Percentiles rank a stretch among this genome's conserved stretches.
phyloP scores from a whole-genome alignment of 1,140 invertebrate genomes.

The Aplysia californica region DNA sequence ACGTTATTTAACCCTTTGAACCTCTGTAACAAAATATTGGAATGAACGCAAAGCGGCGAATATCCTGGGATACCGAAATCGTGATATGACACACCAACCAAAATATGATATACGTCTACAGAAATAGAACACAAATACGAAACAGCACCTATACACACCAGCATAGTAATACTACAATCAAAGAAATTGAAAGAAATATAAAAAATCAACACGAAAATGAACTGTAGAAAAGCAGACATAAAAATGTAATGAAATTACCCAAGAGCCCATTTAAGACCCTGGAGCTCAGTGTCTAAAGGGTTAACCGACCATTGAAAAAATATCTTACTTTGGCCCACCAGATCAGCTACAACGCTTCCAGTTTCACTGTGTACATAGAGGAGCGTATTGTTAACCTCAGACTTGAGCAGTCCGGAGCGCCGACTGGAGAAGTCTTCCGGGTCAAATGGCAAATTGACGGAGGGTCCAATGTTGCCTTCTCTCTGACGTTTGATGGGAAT shows the following conservation, averaged over 20 bases:
- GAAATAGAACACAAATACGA: too few relatives aligned
- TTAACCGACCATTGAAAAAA: neutral
- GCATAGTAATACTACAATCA: neutral
- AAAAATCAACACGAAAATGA: neutral
- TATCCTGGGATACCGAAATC: too few relatives aligned
- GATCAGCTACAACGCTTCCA: neutral
- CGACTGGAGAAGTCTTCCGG: neutral
- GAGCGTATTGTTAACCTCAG: neutral
- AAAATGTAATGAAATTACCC: neutral
- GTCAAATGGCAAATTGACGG: neutral
- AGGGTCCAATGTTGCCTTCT: neutral
- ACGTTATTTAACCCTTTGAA: too few relatives aligned
- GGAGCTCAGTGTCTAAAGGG: neutral
- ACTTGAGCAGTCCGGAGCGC: neutral
- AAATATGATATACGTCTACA: too few relatives aligned
- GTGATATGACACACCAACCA: too few relatives aligned
- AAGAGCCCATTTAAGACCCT: neutral
- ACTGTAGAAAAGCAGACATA: neutral
- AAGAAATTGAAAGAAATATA: neutral
- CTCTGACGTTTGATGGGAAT: neutral
- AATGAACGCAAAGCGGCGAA: too few relatives aligned
- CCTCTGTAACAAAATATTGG: too few relatives aligned
- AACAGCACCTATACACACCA: too few relatives aligned
- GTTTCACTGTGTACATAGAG: neutral
- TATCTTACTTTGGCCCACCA: too few relatives aligned